phyloP scores from a whole-genome alignment of 2,113 vertebrate genomes.

The Hypocryptadius cinnamomeus region DNA sequence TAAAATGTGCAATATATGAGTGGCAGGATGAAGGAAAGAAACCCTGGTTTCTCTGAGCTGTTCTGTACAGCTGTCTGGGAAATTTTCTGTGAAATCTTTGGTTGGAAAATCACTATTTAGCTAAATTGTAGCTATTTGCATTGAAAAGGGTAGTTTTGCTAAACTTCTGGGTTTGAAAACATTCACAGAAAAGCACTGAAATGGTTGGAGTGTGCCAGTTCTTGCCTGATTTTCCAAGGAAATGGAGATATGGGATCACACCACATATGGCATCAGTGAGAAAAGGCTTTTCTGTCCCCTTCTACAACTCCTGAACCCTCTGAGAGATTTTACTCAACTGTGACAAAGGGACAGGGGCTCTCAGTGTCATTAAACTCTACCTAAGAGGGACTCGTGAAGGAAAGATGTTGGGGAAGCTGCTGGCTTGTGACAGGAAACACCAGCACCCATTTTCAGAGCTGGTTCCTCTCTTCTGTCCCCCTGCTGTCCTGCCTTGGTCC shows the following conservation, averaged over 20 bases:
- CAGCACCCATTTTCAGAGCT: background rate
- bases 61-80: background rate
- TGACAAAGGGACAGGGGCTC: background rate
- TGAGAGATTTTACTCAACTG: background rate
- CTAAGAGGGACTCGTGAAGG: rapidly evolving
- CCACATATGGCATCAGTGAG: rapidly evolving
- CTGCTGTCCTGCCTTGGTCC: background rate
- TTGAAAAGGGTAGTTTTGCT: background rate
- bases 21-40: background rate
- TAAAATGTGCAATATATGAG: background rate
- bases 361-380: background rate
- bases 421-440: background rate
- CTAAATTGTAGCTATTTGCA: constrained; percentile 9
- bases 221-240: background rate
- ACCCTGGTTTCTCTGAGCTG: background rate
- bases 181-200: background rate
- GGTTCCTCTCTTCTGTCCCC: background rate
- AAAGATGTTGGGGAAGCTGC: background rate
- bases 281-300: background rate
- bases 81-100: background rate
- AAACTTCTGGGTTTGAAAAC: background rate
- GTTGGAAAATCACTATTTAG: background rate
- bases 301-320: background rate
- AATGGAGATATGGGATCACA: background rate
- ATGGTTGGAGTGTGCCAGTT: background rate